phyloP scores from a whole-genome alignment of 2,888 invertebrate species.

The Cerceris rybyensis region DNA sequence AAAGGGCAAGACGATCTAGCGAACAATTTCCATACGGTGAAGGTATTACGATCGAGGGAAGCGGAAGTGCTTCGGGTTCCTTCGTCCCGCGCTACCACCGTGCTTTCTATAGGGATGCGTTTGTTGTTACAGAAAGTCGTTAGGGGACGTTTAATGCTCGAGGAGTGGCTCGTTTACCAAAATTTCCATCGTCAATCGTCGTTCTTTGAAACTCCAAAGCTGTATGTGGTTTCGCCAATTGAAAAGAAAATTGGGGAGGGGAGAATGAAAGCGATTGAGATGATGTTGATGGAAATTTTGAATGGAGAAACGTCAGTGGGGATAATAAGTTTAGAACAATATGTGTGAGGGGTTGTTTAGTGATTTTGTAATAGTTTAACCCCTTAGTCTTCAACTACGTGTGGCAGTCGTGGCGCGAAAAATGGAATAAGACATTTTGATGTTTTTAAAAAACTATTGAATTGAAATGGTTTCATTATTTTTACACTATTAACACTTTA shows the following conservation, averaged over 20 bases:
- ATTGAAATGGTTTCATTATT: too few relatives aligned
- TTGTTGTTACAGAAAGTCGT: slow-evolving; percentile 21
- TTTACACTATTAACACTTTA: too few relatives aligned
- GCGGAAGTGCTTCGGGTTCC: slow-evolving; percentile 21
- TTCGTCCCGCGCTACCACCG: background rate
- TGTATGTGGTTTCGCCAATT: slow-evolving; percentile 14
- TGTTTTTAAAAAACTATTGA: too few relatives aligned
- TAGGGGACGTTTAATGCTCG: slow-evolving; percentile 15
- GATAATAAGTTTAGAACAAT: too few relatives aligned
- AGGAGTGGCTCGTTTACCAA: slow-evolving; percentile 13
- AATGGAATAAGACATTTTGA: too few relatives aligned
- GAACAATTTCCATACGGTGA: slow-evolving; percentile 45
- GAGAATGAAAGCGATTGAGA: too few relatives aligned
- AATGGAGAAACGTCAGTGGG: too few relatives aligned
- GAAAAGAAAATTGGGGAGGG: background rate
- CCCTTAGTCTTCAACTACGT: too few relatives aligned
- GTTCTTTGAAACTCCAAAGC: slow-evolving; percentile 49
- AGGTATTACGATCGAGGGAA: slow-evolving; percentile 20
- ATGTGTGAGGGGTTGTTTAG: too few relatives aligned
- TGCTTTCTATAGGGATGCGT: slow-evolving; percentile 13
- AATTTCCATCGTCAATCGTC: slow-evolving; percentile 24
- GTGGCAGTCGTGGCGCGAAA: too few relatives aligned
- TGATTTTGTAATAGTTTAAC: too few relatives aligned
- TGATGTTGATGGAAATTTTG: too few relatives aligned
- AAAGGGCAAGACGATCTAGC: slow-evolving; percentile 34